phyloP scores from a whole-genome alignment of 2,113 vertebrate species.

The Rhinopithecus roxellana region DNA sequence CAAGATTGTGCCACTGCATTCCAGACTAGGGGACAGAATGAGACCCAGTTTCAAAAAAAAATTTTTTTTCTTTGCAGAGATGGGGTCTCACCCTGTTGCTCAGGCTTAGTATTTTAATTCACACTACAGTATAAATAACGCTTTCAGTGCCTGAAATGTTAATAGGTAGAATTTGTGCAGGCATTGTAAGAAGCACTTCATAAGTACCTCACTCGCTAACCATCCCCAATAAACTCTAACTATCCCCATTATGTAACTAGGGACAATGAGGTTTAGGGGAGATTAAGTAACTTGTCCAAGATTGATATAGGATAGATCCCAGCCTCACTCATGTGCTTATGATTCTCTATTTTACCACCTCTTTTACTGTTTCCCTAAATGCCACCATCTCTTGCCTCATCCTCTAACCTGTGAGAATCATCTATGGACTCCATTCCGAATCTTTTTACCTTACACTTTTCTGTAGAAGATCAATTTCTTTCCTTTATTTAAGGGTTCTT shows the following conservation, averaged over 20 bases:
- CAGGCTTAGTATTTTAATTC: not conserved
- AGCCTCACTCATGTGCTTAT: not conserved
- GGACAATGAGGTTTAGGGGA: not conserved
- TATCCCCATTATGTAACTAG: not conserved
- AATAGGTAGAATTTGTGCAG: not conserved
- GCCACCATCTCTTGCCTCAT: not conserved
- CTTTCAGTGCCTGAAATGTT: not conserved
- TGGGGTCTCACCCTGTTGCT: no score
- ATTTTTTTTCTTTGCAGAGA: no score
- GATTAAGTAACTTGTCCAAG: not conserved
- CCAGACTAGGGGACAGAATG: no score
- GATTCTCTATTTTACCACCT: not conserved
- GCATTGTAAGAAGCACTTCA: not conserved
- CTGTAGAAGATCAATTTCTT: slow-evolving; percentile 14
- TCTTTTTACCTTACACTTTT: not conserved
- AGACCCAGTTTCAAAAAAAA: no score
- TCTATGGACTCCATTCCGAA: not conserved
- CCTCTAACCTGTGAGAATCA: not conserved
- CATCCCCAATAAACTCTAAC: not conserved
- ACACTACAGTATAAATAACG: not conserved
- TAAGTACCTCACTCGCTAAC: not conserved
- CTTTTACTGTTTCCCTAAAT: not conserved
- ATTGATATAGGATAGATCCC: not conserved
- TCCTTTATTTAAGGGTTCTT: not conserved
- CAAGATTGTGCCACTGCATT: no score